phyloP scores from a whole-genome alignment of 1,140 invertebrate species.

The Callitettix versicolor region DNA sequence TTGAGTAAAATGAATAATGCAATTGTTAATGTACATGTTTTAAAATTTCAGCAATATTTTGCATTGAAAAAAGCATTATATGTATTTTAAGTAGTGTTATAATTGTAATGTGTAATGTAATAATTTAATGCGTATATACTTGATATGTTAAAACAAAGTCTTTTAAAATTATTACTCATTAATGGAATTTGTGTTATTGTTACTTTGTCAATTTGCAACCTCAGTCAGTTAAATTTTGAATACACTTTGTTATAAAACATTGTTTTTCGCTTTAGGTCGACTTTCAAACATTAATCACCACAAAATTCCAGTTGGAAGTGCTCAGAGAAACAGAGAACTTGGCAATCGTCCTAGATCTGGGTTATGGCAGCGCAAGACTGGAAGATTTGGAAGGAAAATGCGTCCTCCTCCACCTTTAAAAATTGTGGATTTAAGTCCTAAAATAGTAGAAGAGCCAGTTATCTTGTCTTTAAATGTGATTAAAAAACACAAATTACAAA shows the following conservation, averaged over 20 bases:
- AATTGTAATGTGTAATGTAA: no score
- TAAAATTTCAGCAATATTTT: no score
- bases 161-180: no score
- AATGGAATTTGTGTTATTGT: no score
- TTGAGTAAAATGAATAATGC: no score
- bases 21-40: no score
- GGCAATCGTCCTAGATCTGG: constrained; percentile 85
- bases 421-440: constrained; percentile 18
- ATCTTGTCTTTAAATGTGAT: constrained; percentile 12
- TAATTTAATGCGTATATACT: no score
- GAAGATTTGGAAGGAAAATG: constrained; percentile 81
- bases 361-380: constrained; percentile 85
- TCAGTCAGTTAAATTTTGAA: neutral
- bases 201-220: neutral
- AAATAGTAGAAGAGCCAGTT: neutral
- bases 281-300: constrained; percentile 72
- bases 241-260: constrained; percentile 1
- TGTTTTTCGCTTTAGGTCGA: constrained; percentile 43
- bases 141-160: no score
- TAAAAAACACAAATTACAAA: no score
- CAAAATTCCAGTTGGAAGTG: constrained; percentile 66
- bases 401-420: constrained; percentile 45
- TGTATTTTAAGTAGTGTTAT: no score
- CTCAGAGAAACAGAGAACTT: constrained; percentile 68
- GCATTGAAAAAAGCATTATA: no score